Base-by-base conservation (phyloP, 2,888 invertebrate species). In the Leptinotarsa tumamoca region DNA sequence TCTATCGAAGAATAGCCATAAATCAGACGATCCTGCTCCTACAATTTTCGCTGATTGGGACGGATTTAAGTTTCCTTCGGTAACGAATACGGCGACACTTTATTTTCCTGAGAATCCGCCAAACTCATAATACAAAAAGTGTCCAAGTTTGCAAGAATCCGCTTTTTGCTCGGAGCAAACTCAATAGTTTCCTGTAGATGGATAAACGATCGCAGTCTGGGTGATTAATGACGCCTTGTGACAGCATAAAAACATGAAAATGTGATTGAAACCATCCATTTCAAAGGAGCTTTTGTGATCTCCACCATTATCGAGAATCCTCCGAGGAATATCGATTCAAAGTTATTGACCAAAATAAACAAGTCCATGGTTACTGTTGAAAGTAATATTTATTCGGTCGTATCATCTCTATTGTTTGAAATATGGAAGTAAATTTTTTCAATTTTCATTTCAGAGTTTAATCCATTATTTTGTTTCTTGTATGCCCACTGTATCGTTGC, bases 61-160 rank as follows among this genome's bases (percentile, higher is more conserved):
- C 68, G 76, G 77, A 74, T 78, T 69, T 68, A 73, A 76, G 77
- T 79, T 79, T 76, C 76, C 78, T 74, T 74, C 73, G 71, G 75
- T 80, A 78, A 83, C 81, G 58, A 58, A 58, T 58, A 58, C 58
- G 58, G 21, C 58, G 63, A 82, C 82, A 82, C 81, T 80, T 23
- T 58, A 82, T 82, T 82, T 82, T 82, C 82, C 77, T 79, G 74
- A 77, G 81, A 81, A 82, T 81, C 83, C 80, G 76, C 80, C 78
- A 77, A 82, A 83, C 80, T 82, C 83, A 81, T 83, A 82, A 82
- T 81, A 75, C 79, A 82, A 83, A 83, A 83, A 83, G 78, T 78
- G 68, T 77, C 79, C 77, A 78, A 82, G 81, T 82, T 81, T 78
- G 82, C 82, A 78, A 80, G 81, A 82, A 75, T 80, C 81, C 67